These are phyloP conservation scores for Pantherophis alleghaniensis DNA, from an alignment of 2,797 vertebrate species.

Conservation along the genomic window DNA sequence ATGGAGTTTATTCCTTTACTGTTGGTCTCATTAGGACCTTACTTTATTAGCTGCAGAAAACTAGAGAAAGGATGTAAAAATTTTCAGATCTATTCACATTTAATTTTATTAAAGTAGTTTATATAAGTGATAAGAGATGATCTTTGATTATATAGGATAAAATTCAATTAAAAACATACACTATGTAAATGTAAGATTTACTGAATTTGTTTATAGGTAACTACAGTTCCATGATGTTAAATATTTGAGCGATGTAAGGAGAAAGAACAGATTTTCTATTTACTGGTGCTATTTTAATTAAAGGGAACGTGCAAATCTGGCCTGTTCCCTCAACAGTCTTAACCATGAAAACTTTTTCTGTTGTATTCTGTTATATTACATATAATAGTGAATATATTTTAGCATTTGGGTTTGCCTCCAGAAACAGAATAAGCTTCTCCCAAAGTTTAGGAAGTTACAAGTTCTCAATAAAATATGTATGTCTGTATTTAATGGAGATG, in stretches of 20 bases:
- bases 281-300: not conserved
- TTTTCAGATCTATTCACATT: not conserved
- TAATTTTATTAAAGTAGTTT: not conserved
- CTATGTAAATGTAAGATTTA: not conserved
- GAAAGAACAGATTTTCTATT: not conserved
- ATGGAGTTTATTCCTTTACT: not conserved
- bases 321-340: not conserved
- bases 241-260: not conserved
- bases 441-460: not conserved
- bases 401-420: not conserved
- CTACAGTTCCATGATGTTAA: not conserved
- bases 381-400: not conserved
- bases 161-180: not conserved
- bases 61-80: not conserved
- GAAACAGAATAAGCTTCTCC: not conserved
- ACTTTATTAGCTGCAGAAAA: conserved; percentile 2
- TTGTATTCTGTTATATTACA: not conserved
- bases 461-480: conserved; percentile 1
- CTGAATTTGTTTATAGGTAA: not conserved
- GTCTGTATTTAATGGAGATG: not conserved
- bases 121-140: not conserved
- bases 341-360: not conserved
- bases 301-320: not conserved
- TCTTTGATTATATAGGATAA: not conserved
- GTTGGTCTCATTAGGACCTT: not conserved